Evolutionary conservation across 2,888 invertebrate species (phyloP).

Genomic region (Thyatira batis): DNA sequence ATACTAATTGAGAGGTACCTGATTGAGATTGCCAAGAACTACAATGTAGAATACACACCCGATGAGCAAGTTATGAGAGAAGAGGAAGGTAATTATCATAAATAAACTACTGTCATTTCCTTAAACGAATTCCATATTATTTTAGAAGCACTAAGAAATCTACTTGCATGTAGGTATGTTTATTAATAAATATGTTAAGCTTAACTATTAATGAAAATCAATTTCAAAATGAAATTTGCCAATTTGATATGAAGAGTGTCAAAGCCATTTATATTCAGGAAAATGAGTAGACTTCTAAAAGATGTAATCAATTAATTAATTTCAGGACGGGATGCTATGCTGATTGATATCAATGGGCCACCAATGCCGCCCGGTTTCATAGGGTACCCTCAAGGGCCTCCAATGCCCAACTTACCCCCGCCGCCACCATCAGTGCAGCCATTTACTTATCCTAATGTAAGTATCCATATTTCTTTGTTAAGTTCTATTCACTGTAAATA

Average conservation of each 20-base stretch:
- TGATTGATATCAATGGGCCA: slow-evolving; percentile 85
- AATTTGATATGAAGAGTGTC: too few relatives aligned
- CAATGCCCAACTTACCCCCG: slow-evolving; percentile 71
- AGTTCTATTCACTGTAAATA: slow-evolving; percentile 54
- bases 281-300: too few relatives aligned
- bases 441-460: slow-evolving; percentile 86
- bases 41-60: slow-evolving; percentile 96
- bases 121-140: neutral
- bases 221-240: too few relatives aligned
- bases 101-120: neutral
- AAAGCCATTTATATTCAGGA: too few relatives aligned
- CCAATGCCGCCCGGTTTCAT: slow-evolving; percentile 91
- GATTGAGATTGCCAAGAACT: slow-evolving; percentile 98
- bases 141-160: too few relatives aligned
- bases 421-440: slow-evolving; percentile 69
- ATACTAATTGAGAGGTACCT: slow-evolving; percentile 95
- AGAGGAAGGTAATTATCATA: slow-evolving; percentile 75
- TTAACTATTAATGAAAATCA: too few relatives aligned
- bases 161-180: too few relatives aligned
- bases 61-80: slow-evolving; percentile 95
- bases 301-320: slow-evolving; percentile 23
- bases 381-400: slow-evolving; percentile 89
- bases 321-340: slow-evolving; percentile 83
- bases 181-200: too few relatives aligned
- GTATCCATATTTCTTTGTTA: slow-evolving; percentile 22